Percentiles rank a stretch among this genome's conserved stretches.
phyloP scores from a whole-genome alignment of 2,888 invertebrate genomes.

The Cepaea hortensis region DNA sequence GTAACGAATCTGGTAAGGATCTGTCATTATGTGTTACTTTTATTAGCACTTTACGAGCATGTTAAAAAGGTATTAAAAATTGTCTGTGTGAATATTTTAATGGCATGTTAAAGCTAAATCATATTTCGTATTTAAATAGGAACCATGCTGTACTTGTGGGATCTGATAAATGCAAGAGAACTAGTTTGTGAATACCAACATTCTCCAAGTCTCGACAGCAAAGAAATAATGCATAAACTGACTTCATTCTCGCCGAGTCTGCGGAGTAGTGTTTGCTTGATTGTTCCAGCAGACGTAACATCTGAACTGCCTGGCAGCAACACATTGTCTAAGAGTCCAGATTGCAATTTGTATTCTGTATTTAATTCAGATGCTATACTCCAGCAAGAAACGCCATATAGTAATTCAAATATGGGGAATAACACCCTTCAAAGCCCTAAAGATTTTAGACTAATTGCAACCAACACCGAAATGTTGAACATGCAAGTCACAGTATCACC shows the following conservation, averaged over 20 bases:
- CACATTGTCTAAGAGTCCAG: background rate
- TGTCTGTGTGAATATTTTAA: background rate
- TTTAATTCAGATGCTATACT: background rate
- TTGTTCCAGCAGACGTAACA: background rate
- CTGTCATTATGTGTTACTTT: no score
- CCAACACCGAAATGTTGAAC: no score
- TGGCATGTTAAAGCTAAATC: background rate
- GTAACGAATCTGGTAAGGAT: no score
- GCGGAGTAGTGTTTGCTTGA: background rate
- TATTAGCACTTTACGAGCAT: no score
- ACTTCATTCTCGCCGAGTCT: constrained; percentile 22
- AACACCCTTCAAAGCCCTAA: background rate
- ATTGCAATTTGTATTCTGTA: background rate
- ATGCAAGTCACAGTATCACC: background rate
- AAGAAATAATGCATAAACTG: background rate
- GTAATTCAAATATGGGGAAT: background rate
- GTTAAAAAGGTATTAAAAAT: background rate
- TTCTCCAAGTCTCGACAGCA: background rate
- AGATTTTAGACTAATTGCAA: background rate
- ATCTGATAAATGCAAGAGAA: constrained; percentile 39
- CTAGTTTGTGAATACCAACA: background rate
- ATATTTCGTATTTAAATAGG: background rate
- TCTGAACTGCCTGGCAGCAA: background rate
- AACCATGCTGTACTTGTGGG: constrained; percentile 27
- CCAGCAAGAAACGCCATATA: background rate